Base-by-base conservation (phyloP, 2,113 vertebrate genomes). In the Fregata magnificens region DNA sequence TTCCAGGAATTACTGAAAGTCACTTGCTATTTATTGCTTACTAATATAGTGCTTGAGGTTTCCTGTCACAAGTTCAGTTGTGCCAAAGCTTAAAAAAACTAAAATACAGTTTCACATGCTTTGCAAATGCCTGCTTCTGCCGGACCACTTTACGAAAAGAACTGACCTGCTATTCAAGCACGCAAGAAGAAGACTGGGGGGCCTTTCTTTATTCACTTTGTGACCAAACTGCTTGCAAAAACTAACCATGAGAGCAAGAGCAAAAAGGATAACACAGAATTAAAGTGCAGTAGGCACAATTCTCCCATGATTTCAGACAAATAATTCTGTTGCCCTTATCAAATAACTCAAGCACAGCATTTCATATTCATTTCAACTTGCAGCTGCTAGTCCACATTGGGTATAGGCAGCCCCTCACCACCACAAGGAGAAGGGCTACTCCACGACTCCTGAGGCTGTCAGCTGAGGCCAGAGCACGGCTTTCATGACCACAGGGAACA, bases 1-100 rank as follows among this genome's bases (percentile, higher is more conserved):
- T 94, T 96, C 93, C 93, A 90, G 58, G 95, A 94, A 94, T 96
- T 97, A 91, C 92, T 96, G 82, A 88, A 97, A 97, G 78, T 94
- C 70, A 90, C 38, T 92, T 83, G 79, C 38, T 93, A 82, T 77
- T 90, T 95, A 94, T 88, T 94, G 93, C 92, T 96, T 89, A 90
- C 71, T 89, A 93, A 84, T 93, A 69, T 5, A 82, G 94, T 71
- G 59, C 21, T 95, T 96, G 92, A 95, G 93, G 92, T 95, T 98
- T 96, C 96, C 94, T 90, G 94, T 83, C 58, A 82, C 77, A 56
- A 80, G 45, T 77, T 91, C 73, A 77, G 85, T 44, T 89, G 58
- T 72, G 56, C 44, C 7, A 11, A 79, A 91, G 12, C 56, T 82
- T 63, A 50, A 91, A 90, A 90, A 93, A 95, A 42, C 7, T 49